Percentiles rank a stretch among this genome's conserved stretches.
Evolutionary conservation across 2,113 vertebrate species (phyloP).

Genomic region (Mionectes macconnelli): DNA sequence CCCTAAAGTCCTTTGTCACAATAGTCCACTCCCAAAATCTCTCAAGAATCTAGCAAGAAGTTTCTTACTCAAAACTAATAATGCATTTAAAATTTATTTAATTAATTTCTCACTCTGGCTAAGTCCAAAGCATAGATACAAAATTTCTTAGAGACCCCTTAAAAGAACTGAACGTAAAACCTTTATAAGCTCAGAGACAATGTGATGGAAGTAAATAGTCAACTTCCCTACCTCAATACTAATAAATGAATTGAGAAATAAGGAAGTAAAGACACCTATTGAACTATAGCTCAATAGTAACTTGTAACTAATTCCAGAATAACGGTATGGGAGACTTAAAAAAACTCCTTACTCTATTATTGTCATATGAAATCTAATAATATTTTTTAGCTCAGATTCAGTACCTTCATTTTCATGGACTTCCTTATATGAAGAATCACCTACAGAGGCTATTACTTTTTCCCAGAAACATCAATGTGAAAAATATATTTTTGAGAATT

Average conservation of each 20-base stretch:
- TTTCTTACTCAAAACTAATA: neutral
- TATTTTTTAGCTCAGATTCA: neutral
- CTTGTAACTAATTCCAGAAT: neutral
- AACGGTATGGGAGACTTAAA: neutral
- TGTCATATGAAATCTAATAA: neutral
- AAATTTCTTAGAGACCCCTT: neutral
- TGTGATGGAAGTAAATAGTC: neutral
- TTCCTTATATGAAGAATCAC: neutral
- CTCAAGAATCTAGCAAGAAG: neutral
- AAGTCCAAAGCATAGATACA: neutral
- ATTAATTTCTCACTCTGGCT: neutral
- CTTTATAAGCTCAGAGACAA: neutral
- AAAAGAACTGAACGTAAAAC: neutral
- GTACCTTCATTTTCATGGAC: neutral
- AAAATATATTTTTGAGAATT: neutral
- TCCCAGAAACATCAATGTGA: neutral
- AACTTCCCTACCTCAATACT: neutral
- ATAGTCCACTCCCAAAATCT: neutral
- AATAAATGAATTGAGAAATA: neutral
- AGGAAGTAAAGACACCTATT: neutral
- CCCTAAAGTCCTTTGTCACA: neutral
- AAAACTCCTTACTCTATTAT: neutral
- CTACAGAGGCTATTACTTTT: neutral
- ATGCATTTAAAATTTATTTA: neutral
- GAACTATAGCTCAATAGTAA: neutral